phyloP scores from a whole-genome alignment of 2,888 invertebrate species.

The Shargacucullia verbasci region DNA sequence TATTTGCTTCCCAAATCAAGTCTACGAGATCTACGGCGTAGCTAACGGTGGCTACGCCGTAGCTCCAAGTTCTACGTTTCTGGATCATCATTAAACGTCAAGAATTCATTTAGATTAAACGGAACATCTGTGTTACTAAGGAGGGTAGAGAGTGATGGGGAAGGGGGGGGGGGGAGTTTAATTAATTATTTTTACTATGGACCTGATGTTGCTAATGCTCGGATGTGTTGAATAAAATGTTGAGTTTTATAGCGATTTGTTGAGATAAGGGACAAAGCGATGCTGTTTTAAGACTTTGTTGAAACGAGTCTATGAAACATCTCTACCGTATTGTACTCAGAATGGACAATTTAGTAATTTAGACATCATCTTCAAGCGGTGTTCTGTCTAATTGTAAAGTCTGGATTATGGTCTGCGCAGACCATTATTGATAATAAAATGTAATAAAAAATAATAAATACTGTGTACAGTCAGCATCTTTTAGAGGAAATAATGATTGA shows the following conservation, averaged over 20 bases:
- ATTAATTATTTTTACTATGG: constrained; percentile 51
- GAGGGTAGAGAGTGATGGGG: constrained; percentile 9
- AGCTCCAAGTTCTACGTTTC: constrained; percentile 9
- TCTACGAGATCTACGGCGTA: not conserved
- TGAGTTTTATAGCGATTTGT: constrained; percentile 20
- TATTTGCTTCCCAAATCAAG: too few species aligned
- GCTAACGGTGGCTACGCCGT: not conserved
- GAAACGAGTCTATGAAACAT: too few species aligned
- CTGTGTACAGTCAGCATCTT: too few species aligned
- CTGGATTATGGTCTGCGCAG: too few species aligned
- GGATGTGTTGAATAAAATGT: constrained; percentile 32
- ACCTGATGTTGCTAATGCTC: constrained; percentile 24
- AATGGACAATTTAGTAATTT: too few species aligned
- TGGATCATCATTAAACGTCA: constrained; percentile 44
- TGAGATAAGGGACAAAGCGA: constrained; percentile 3
- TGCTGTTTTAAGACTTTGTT: not conserved
- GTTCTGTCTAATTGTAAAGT: too few species aligned
- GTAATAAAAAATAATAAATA: too few species aligned
- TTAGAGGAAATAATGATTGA: too few species aligned
- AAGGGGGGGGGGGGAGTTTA: constrained; percentile 16
- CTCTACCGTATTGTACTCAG: too few species aligned
- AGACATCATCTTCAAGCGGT: too few species aligned
- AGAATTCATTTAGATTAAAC: constrained; percentile 45
- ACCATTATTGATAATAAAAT: too few species aligned
- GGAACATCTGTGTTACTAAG: constrained; percentile 53